Evolutionary conservation across 1,140 invertebrate genomes (phyloP).

Genomic region (Trissolcus basalis): DNA sequence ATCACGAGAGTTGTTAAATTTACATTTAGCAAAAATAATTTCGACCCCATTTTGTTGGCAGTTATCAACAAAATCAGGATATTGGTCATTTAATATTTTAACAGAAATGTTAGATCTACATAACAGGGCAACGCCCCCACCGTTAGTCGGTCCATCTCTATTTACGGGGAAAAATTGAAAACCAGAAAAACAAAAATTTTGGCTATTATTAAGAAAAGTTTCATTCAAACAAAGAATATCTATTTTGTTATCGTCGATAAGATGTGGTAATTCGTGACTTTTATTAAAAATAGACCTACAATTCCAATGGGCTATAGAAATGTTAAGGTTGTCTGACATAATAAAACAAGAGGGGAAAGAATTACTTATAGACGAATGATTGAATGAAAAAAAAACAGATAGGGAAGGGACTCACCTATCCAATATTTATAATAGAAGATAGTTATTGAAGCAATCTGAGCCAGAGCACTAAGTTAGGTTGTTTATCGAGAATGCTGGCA

Average conservation of each 20-base stretch:
- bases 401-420: too few species aligned
- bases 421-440: too few species aligned
- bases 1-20: too few species aligned
- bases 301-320: slow-evolving; percentile 5
- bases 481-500: too few species aligned
- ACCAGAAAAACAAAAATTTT: not conserved
- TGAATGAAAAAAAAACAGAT: too few species aligned
- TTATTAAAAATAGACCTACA: slow-evolving; percentile 9
- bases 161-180: not conserved
- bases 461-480: too few species aligned
- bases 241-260: slow-evolving; percentile 3
- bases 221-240: slow-evolving; percentile 12
- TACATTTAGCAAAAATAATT: not conserved
- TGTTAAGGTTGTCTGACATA: not conserved
- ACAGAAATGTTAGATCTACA: too few species aligned
- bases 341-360: too few species aligned
- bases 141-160: not conserved
- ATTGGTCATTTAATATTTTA: not conserved
- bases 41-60: not conserved
- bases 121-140: slow-evolving; percentile 4
- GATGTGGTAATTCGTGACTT: not conserved
- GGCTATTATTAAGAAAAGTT: slow-evolving; percentile 5
- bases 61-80: not conserved
- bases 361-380: too few species aligned
- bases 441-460: too few species aligned